Base-by-base conservation (phyloP, 2,113 vertebrate species). In the Cyprinodon brontotheroides region DNA sequence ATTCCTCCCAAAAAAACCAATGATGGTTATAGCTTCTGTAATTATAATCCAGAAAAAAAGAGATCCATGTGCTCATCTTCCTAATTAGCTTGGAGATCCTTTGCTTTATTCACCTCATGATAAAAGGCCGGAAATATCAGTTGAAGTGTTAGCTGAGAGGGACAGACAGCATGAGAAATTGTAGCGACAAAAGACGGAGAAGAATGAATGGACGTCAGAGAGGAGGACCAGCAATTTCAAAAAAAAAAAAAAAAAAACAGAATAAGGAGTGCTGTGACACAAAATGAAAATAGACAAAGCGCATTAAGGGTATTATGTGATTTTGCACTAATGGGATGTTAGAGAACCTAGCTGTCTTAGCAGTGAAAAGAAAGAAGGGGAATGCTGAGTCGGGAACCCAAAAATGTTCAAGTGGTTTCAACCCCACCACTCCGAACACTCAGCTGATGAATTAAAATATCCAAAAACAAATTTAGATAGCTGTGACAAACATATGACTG, bases 231-330 rank as follows among this genome's bases (percentile, higher is more conserved):
- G 11, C 68, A 40, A 76, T 75, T 69, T 80, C 37, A 29, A 1
- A 29, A 29, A 29, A 29, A 29, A 29, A 29, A 29, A 29, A 29
- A 29, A 29, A 29, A 68, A 48, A 67, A 62, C 68, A 75, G 74
- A 71, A 76, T 63, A 61, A 68, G 69, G 70, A 57, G 17, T 1
- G 41, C 13, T 77, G 70, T 80, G 73, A 74, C 68, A 68, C 59
- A 6, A 72, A 65, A 78, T 77, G 79, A 61, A 75, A 84, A 74
- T 57, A 77, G 82, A 81, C 74, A 82, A 48, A 72, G 74, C 80
- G 72, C 53, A 80, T 85, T 85, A 70, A 68, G 61, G 65, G 74
- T 76, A 81, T 86, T 78, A 88, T 85, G 81, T 77, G 84, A 78
- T 85, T 83, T 65, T 22, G 84, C 39, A 39, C 39, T 75, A 73